Evolutionary conservation across 2,113 vertebrate species (phyloP).

Genomic region (Rhinoptilus africanus): DNA sequence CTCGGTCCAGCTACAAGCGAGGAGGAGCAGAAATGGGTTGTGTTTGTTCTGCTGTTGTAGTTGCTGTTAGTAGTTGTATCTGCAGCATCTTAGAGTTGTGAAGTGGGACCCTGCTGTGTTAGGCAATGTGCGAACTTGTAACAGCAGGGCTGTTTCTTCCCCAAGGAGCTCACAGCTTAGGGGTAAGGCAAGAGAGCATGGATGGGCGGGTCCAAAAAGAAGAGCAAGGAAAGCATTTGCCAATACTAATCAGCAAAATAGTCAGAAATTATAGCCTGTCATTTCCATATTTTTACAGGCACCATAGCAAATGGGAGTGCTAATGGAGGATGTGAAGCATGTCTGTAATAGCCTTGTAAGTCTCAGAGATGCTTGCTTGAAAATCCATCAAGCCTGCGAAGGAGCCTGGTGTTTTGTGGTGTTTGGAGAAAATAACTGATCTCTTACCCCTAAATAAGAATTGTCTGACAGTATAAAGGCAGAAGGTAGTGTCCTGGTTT

Average conservation of each 20-base stretch:
- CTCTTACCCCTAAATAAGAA: background rate
- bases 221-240: background rate
- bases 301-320: background rate
- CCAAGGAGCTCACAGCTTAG: background rate
- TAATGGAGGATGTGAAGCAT: conserved; percentile 5
- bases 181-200: background rate
- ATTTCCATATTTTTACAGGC: background rate
- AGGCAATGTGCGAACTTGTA: background rate
- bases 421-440: background rate
- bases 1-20: background rate
- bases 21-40: background rate
- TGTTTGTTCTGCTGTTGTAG: background rate
- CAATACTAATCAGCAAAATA: background rate
- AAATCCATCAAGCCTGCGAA: background rate
- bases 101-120: background rate
- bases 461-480: background rate
- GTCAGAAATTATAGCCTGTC: background rate
- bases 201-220: background rate
- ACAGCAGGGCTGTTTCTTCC: background rate
- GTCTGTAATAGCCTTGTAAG: background rate
- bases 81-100: background rate
- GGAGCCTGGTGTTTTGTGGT: background rate
- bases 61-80: background rate
- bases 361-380: background rate
- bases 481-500: background rate